Conservation (phyloP, 2,797 vertebrate genomes). For the Leptatherina wallacei region DNA sequence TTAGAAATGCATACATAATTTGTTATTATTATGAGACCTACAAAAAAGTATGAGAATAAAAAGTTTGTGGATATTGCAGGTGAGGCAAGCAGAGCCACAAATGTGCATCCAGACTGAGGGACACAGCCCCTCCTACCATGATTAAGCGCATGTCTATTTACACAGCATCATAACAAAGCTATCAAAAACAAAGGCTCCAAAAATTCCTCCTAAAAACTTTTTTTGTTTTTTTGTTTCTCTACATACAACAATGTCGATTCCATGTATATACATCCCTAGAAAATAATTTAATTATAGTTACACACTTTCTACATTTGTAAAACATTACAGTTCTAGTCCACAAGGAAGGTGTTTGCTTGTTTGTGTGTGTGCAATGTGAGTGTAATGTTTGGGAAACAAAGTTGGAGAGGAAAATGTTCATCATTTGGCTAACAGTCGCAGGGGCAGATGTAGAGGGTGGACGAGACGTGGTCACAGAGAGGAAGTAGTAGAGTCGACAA, state of each 20-base stretch:
- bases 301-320: constrained; percentile 94
- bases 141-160: constrained; percentile 90
- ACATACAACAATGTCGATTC: constrained; percentile 89
- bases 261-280: constrained; percentile 96
- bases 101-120: constrained; percentile 77
- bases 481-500: constrained; percentile 97
- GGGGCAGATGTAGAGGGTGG: constrained; percentile 75
- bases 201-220: constrained; percentile 93
- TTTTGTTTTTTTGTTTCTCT: constrained; percentile 88
- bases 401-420: constrained; percentile 81
- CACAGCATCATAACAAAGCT: constrained; percentile 86
- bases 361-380: constrained; percentile 27
- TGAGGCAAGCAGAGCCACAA: constrained; percentile 84
- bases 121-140: constrained; percentile 81
- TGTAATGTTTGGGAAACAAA: constrained; percentile 51
- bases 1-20: constrained; percentile 93
- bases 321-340: constrained; percentile 82
- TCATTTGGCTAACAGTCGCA: constrained; percentile 92
- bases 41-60: constrained; percentile 93
- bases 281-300: constrained; percentile 98
- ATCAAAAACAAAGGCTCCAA: constrained; percentile 91
- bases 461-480: constrained; percentile 90
- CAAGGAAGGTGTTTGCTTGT: constrained; percentile 57
- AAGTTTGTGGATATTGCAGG: constrained; percentile 90
- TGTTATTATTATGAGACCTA: constrained; percentile 95